phyloP scores from a whole-genome alignment of 2,113 vertebrate genomes.

The Trinectes maculatus region DNA sequence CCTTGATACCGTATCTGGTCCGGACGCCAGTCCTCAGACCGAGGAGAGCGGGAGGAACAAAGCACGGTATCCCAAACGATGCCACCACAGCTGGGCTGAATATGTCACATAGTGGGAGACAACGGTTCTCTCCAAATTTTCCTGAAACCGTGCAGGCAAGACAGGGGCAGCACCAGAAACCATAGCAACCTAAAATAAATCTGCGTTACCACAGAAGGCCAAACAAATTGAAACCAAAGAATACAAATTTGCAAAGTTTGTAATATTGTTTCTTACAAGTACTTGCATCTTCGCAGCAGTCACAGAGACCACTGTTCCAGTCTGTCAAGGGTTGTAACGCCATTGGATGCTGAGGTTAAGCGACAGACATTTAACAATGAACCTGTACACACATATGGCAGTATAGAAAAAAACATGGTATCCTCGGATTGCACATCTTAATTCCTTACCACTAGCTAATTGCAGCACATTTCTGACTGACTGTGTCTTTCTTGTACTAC shows the following conservation, averaged over 20 bases:
- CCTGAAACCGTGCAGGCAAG: constrained; percentile 55
- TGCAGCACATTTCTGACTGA: too few species aligned
- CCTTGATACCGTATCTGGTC: constrained; percentile 61
- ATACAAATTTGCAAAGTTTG: background rate
- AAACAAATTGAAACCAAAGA: background rate
- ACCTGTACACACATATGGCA: constrained; percentile 4
- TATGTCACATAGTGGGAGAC: constrained; percentile 64
- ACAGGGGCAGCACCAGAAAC: constrained; percentile 71
- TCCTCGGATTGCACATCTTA: too few species aligned
- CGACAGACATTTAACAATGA: background rate
- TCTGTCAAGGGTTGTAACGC: background rate
- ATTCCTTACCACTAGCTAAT: too few species aligned
- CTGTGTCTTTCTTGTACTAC: too few species aligned
- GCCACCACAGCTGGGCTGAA: background rate
- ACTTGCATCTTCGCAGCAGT: constrained; percentile 25
- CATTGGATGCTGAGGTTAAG: background rate
- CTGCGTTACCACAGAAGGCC: background rate
- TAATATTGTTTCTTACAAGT: constrained; percentile 39
- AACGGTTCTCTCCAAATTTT: constrained; percentile 41
- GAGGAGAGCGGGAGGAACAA: constrained; percentile 37
- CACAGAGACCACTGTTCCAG: constrained; percentile 30
- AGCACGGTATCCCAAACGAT: constrained; percentile 21
- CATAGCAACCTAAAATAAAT: constrained; percentile 63
- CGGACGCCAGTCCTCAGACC: constrained; percentile 39
- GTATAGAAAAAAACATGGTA: too few species aligned